These are phyloP conservation scores for Neodiprion fabricii DNA, from an alignment of 1,140 invertebrate genomes.

Conservation along the genomic window DNA sequence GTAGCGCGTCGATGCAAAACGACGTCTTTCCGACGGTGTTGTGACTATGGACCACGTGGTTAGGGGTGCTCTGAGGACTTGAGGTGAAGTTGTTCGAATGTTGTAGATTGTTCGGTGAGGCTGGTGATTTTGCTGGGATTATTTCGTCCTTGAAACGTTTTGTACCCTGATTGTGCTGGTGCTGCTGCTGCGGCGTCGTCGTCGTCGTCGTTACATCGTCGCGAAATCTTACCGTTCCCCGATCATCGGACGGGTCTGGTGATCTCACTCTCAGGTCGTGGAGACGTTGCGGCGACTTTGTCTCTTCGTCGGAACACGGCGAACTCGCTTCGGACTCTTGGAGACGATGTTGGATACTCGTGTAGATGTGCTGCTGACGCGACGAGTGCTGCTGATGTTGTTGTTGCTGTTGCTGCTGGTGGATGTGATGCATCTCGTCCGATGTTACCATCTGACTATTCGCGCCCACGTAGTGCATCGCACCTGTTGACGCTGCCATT, in stretches of 20 bases:
- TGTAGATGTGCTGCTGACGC: not conserved
- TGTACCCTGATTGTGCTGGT: no score
- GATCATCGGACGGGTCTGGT: no score
- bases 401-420: not conserved
- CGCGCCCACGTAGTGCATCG: not conserved
- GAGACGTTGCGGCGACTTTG: not conserved
- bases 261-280: no score
- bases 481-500: not conserved
- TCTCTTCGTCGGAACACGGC: not conserved
- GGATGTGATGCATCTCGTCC: not conserved
- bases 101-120: no score
- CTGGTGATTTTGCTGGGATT: no score
- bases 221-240: no score
- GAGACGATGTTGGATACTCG: not conserved
- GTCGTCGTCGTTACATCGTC: not conserved
- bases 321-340: not conserved
- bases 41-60: conserved; percentile 3
- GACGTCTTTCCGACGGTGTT: conserved; percentile 60
- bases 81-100: no score
- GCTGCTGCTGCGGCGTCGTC: not conserved
- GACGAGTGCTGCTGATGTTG: not conserved
- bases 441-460: not conserved
- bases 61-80: no score
- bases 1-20: conserved; percentile 73
- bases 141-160: no score